phyloP scores from a whole-genome alignment of 2,113 vertebrate genomes.

The Mellivora capensis region DNA sequence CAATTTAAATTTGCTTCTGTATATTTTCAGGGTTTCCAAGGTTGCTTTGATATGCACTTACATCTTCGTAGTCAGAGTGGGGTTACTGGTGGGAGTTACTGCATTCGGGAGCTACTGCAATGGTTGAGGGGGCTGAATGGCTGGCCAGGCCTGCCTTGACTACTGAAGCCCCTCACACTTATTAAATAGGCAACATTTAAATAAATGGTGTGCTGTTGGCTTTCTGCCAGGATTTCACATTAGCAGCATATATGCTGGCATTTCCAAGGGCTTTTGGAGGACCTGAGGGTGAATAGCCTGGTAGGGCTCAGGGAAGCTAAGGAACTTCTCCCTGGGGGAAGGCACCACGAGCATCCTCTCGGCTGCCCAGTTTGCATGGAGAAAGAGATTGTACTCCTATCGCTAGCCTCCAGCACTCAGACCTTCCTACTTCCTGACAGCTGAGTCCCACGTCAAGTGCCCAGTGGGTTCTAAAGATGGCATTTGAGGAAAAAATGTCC shows the following conservation, averaged over 20 bases:
- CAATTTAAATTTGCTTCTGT: not conserved
- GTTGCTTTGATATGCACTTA: not conserved
- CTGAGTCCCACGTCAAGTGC: not conserved
- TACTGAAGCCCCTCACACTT: too few relatives aligned
- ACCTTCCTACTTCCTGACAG: too few relatives aligned
- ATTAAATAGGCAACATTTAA: not conserved
- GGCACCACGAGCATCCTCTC: fast-evolving
- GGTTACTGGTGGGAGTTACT: not conserved
- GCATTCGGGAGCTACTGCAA: not conserved
- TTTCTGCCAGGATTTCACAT: not conserved
- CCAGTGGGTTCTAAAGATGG: not conserved
- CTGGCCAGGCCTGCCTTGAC: not conserved
- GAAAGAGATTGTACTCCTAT: fast-evolving
- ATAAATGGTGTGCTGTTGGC: not conserved
- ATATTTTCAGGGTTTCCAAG: not conserved
- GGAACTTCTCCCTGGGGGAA: not conserved
- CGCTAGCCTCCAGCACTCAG: fast-evolving
- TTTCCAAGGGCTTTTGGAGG: not conserved
- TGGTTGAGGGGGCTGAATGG: fast-evolving
- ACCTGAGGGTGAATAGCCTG: not conserved
- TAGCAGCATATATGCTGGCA: not conserved
- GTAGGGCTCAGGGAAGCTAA: not conserved
- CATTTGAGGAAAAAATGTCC: not conserved
- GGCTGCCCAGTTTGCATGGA: not conserved
- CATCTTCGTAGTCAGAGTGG: not conserved